A percentile compares a stretch with the other conserved stretches of the same genome.
These are phyloP conservation scores for Podarcis muralis DNA, from an alignment of 2,113 vertebrate species.

Conservation along the genomic window DNA sequence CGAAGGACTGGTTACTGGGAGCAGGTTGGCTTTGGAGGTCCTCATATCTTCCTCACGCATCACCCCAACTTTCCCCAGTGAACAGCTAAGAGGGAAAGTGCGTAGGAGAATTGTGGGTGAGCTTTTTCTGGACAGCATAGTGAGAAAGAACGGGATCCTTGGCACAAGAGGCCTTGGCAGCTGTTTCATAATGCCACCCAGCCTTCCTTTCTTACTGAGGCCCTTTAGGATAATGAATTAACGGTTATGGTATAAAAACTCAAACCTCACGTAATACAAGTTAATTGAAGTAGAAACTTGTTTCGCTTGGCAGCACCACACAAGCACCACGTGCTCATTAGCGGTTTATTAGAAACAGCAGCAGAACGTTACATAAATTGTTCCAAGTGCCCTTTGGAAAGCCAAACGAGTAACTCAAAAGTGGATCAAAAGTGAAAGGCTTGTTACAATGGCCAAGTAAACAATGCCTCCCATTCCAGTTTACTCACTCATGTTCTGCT, in stretches of 20 bases:
- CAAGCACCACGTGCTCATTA: not conserved
- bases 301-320: not conserved
- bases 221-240: not conserved
- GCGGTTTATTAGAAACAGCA: not conserved
- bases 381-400: too few species aligned
- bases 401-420: not conserved
- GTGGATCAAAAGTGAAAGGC: not conserved
- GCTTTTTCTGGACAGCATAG: too few species aligned
- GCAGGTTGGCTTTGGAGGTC: too few species aligned
- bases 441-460: not conserved
- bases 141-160: too few species aligned
- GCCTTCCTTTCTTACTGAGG: not conserved
- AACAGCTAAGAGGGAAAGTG: too few species aligned
- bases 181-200: not conserved
- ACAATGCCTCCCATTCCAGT: too few species aligned
- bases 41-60: too few species aligned
- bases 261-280: not conserved
- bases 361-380: too few species aligned
- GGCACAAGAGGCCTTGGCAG: not conserved
- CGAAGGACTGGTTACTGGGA: too few species aligned
- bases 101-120: too few species aligned
- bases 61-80: too few species aligned
- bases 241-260: not conserved
- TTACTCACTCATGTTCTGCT: slow-evolving; percentile 82
- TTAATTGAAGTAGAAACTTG: not conserved